Conservation (phyloP, 2,113 vertebrate genomes). For the Corynorhinus townsendii region DNA sequence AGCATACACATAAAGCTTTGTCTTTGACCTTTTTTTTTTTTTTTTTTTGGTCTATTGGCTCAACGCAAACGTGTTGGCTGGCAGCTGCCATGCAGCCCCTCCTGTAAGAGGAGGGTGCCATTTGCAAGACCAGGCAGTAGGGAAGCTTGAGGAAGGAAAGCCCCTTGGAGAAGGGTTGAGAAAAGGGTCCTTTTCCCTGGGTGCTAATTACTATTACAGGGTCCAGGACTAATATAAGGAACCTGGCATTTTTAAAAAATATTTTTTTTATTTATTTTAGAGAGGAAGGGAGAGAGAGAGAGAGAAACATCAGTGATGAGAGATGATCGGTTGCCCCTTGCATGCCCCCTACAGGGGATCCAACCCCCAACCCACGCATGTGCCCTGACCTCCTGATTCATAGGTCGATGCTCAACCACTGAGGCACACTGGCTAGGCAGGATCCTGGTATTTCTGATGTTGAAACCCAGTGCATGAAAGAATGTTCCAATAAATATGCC, state of each 20-base stretch:
- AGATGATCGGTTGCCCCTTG: too few relatives aligned
- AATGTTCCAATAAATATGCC: not conserved
- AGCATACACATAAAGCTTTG: conserved; percentile 68
- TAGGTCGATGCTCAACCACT: too few relatives aligned
- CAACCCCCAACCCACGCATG: too few relatives aligned
- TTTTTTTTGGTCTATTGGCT: conserved; percentile 38
- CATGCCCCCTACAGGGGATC: too few relatives aligned
- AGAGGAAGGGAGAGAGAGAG: too few relatives aligned
- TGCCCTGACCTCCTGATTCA: too few relatives aligned
- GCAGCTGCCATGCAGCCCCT: conserved; percentile 34
- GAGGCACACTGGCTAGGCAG: not conserved
- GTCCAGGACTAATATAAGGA: not conserved
- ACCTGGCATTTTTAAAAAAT: not conserved
- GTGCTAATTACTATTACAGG: not conserved
- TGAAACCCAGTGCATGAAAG: conserved; percentile 28
- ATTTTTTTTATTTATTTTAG: too few relatives aligned
- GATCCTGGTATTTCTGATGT: not conserved
- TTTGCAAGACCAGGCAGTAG: not conserved
- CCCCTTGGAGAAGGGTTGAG: not conserved
- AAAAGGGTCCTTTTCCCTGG: not conserved
- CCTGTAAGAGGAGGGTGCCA: not conserved
- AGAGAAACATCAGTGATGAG: too few relatives aligned
- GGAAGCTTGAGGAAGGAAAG: not conserved
- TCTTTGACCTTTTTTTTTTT: conserved; percentile 33
- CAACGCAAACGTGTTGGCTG: conserved; percentile 51